These are phyloP conservation scores for Manis crassicaudata DNA, from an alignment of 2,797 vertebrate species.

Conservation along the genomic window DNA sequence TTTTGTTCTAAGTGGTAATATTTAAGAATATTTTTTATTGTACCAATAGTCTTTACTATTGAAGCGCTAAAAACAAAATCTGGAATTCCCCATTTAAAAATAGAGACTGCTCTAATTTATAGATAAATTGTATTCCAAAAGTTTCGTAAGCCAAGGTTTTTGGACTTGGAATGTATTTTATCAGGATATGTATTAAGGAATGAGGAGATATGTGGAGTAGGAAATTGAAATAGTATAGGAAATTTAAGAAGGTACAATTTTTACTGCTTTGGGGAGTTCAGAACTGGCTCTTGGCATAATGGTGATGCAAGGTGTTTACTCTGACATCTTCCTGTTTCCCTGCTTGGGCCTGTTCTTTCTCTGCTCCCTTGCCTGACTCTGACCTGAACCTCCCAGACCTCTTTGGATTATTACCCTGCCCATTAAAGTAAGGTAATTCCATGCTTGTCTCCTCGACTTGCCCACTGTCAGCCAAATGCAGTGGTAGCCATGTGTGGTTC, in stretches of 20 bases:
- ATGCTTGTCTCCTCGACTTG: not conserved
- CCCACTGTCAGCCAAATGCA: not conserved
- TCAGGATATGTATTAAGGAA: constrained; percentile 30
- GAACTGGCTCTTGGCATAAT: not conserved
- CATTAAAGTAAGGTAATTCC: not conserved
- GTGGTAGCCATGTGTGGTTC: not conserved
- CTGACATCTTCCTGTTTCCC: not conserved
- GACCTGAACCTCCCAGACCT: not conserved
- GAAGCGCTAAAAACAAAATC: constrained; percentile 53
- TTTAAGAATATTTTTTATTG: constrained; percentile 48
- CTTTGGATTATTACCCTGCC: not conserved
- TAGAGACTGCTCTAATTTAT: not conserved
- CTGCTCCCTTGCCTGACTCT: not conserved
- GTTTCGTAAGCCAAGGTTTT: constrained; percentile 30
- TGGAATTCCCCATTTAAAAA: constrained; percentile 27
- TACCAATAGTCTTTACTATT: constrained; percentile 39
- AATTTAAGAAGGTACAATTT: not conserved
- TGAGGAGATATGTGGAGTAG: not conserved
- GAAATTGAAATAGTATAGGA: not conserved
- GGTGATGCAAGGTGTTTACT: not conserved
- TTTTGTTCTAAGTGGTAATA: constrained; percentile 40
- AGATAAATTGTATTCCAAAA: constrained; percentile 47
- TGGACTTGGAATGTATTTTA: constrained; percentile 31
- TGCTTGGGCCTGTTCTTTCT: not conserved
- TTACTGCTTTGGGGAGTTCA: not conserved